These are phyloP conservation scores for Apodemia mormo DNA, from an alignment of 2,888 invertebrate genomes.

Conservation along the genomic window DNA sequence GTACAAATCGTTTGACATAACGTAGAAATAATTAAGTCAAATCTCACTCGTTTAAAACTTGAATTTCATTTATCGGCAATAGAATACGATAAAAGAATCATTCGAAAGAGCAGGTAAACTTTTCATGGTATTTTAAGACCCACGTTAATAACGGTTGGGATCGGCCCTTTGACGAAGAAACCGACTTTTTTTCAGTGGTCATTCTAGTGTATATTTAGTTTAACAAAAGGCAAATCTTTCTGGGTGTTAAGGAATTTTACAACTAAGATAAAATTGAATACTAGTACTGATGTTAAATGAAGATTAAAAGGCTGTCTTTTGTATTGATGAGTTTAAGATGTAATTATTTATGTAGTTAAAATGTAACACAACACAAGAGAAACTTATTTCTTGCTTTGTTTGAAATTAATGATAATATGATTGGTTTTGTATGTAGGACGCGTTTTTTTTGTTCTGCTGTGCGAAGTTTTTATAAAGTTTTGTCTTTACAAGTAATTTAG, in stretches of 20 bases:
- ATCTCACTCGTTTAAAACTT: slow-evolving; percentile 45
- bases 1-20: slow-evolving; percentile 1
- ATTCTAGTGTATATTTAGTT: slow-evolving; percentile 63
- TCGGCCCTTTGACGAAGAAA: slow-evolving; percentile 37
- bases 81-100: slow-evolving; percentile 70
- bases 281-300: slow-evolving; percentile 28
- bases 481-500: no score
- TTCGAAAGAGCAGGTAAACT: slow-evolving; percentile 59
- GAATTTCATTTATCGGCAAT: slow-evolving; percentile 74
- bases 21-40: slow-evolving; percentile 23
- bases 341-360: slow-evolving; percentile 1
- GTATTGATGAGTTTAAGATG: slow-evolving; percentile 12
- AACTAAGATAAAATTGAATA: slow-evolving; percentile 45
- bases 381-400: not conserved
- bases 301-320: slow-evolving; percentile 19
- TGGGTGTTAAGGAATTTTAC: slow-evolving; percentile 57
- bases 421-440: not conserved
- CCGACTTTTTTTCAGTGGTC: slow-evolving; percentile 64
- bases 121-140: slow-evolving; percentile 61
- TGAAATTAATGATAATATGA: not conserved
- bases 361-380: not conserved
- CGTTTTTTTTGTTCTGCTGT: no score
- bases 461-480: no score
- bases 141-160: slow-evolving; percentile 48
- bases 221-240: slow-evolving; percentile 54